phyloP scores from a whole-genome alignment of 37 sponge, comb jelly and placozoan species.

The Halisarca cf. caerulea region DNA sequence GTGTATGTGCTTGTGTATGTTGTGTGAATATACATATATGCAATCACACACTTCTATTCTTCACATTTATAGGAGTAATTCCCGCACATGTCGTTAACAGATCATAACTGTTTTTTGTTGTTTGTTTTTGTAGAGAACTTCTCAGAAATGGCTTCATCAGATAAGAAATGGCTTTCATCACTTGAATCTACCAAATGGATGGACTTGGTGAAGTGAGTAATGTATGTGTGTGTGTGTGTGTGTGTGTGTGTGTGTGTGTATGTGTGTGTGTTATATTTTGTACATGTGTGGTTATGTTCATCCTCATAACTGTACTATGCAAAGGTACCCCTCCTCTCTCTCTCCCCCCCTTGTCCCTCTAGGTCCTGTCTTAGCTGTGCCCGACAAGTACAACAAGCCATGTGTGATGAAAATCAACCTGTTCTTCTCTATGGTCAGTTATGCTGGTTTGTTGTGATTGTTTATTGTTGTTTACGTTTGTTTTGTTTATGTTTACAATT shows the following conservation, averaged over 20 bases:
- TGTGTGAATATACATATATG: too few species aligned
- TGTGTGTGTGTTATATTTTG: too few species aligned
- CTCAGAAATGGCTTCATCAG: slow-evolving; percentile 32
- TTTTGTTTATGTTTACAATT: not conserved
- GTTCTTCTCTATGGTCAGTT: slow-evolving; percentile 52
- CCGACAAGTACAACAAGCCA: not conserved
- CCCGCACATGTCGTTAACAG: too few species aligned
- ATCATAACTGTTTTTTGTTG: not conserved
- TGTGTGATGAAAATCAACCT: slow-evolving; percentile 31
- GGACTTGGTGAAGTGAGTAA: slow-evolving; percentile 28
- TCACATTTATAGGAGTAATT: too few species aligned
- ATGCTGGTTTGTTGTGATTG: not conserved
- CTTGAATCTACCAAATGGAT: slow-evolving; percentile 68
- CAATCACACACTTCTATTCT: too few species aligned
- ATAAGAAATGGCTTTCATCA: slow-evolving; percentile 52
- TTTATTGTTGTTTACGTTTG: not conserved
- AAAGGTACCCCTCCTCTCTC: too few species aligned
- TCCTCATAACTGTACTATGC: too few species aligned
- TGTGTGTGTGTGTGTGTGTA: too few species aligned
- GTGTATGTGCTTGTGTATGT: too few species aligned
- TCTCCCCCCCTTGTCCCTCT: not conserved
- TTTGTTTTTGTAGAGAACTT: slow-evolving; percentile 24
- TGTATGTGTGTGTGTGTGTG: too few species aligned
- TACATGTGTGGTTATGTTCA: too few species aligned
- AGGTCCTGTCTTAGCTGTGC: slow-evolving; percentile 45